Evolutionary conservation across 2,797 vertebrate genomes (phyloP), one percentile per base, ranked within the genome.

Genomic region (Anguilla megastoma): DNA sequence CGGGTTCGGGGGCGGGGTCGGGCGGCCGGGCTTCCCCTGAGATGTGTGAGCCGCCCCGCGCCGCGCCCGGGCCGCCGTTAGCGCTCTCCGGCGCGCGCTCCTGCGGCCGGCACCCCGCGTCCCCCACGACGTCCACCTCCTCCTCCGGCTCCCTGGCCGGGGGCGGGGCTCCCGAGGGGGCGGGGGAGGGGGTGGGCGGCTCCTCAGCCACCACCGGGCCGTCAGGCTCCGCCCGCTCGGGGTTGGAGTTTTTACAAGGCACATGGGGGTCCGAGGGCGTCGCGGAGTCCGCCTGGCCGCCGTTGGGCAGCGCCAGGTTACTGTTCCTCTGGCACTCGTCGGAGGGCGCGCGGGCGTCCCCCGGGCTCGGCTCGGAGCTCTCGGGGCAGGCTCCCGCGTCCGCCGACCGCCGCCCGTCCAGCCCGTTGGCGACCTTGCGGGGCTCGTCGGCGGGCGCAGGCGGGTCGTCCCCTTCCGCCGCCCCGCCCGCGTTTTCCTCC

Each of bases 191-290:
- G 54, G 33, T 86, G 92, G 89, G 90, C 91, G 88, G 90, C 86
- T 85, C 60, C 8, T 58, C 18, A 56, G 56, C 41, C n/a, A 45
- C 30, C 50, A 5, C 60, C 6, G 76, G 93, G 90, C 95, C 94
- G 92, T 95, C 94, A 93, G 95, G 95, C 92, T 97, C 97, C 91
- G 95, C 94, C 95, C 96, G 97, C 95, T 95, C 96, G 91, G 93
- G 93, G 91, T 96, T 94, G 93, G 96, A 97, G 95, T 97, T 96
- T 96, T 95, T 98, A 98, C 97, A 99, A 99, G 98, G 98, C 98
- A 99, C 98, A 92, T 96, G 93, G 93, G 97, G 96, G 95, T 98
- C 97, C 90, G 97, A 94, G 92, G 95, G 95, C 90, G 95, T 94
- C 94, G 94, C 90, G 16, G 84, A 90, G 89, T 95, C 96, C 86